Evolutionary conservation across 1,140 invertebrate genomes (phyloP), one percentile per base, ranked within the genome.

Genomic region (Mactra quadrangularis): DNA sequence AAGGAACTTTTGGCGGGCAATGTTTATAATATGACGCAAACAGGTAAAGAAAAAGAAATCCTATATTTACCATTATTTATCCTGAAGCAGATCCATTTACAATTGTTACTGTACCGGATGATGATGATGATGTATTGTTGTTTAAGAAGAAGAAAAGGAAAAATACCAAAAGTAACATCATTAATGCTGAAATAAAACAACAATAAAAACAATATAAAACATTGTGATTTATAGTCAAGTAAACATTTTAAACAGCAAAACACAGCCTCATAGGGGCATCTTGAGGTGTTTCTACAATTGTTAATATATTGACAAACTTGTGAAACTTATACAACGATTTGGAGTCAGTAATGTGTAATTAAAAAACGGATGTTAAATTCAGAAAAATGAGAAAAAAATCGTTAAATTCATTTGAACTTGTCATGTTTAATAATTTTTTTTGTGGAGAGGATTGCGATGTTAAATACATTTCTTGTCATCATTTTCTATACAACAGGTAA

Each of bases 51-150:
- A n/a, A n/a, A n/a, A n/a, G n/a, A n/a, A n/a, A n/a, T n/a, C n/a
- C n/a, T n/a, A n/a, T n/a, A n/a, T n/a, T n/a, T n/a, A n/a, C n/a
- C n/a, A n/a, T n/a, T n/a, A n/a, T 60, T 72, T 72, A 72, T 55
- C 70, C 70, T 27, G 70, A 55, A 33, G 50, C 70, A 13, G 70
- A 72, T 19, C 27, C 70, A 52, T 72, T 72, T 9, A 57, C 52
- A 29, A 72, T 35, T 25, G 70, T 72, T 27, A 72, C 22, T 13
- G 47, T 55, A 31, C 66, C 66, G n/a, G 50, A 29, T 29, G 4
- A 15, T 33, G 70, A 25, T 72, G 17, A n/a, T n/a, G 45, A 27
- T 17, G 70, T 53, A 27, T 27, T 72, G 47, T 35, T 55, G 70
- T 33, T 55, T 27, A 1, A 27, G 70, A 72, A 72, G n/a, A 72